Evolutionary conservation across 2,113 vertebrate species (phyloP), one percentile per base, ranked within the genome.

Genomic region (Etia nguti): DNA sequence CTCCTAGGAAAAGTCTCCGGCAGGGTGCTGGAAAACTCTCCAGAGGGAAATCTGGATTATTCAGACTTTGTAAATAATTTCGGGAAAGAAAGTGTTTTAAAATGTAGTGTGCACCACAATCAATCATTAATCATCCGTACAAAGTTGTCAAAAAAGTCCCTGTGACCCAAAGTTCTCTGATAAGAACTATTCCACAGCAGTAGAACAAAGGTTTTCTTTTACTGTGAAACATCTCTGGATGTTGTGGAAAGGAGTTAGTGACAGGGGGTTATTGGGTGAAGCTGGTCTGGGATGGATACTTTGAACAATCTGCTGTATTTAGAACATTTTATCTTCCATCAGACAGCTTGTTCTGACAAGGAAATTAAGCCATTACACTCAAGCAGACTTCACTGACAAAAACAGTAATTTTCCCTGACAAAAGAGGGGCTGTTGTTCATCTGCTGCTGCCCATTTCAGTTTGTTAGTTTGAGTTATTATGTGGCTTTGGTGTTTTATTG

Each of bases 111-210:
- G 0, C 24, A 29, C 70, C 10, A 29, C 70, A 75, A 29, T 48
- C 16, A 31, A 20, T 50, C 70, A 48, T 2, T 75, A 29, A 50
- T 50, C 1, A 20, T 20, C 70, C 12, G 5, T 8, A 20, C 26
- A n/a, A 20, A 50, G 26, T 50, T 77, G 50, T 50, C 70, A 77
- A 77, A 48, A 65, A 31, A 77, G 4, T 29, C 43, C 4, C 10
- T 2, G 43, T 20, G 24, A 50, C 0, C 10, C 5, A 24, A 43
- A 70, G 0, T 75, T 75, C 15, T 10, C 43, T 73, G 68, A 48
- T 9, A 46, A 73, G 41, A 31, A 29, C 24, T 9, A 77, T 31
- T 50, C 6, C 26, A 77, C 16, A 50, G 8, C 46, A 31, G 10
- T 12, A 12, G 26, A 52, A 31, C 26, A 31, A 77, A 50, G 73